Conservation (phyloP, 2,797 vertebrate species). For the Vireo griseus region DNA sequence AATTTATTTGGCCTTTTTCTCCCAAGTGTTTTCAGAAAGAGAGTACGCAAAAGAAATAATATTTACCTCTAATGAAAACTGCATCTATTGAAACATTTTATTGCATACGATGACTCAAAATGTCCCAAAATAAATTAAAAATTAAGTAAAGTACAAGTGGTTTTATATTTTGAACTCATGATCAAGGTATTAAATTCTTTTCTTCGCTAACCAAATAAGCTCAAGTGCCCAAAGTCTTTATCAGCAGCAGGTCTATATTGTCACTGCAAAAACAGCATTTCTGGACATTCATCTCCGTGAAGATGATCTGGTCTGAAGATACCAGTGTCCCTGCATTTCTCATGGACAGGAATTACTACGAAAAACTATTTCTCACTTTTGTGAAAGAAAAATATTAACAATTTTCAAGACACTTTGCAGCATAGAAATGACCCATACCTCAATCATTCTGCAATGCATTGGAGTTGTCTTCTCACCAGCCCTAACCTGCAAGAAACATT, state of each 20-base stretch:
- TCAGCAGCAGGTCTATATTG: neutral
- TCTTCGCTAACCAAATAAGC: rapidly evolving
- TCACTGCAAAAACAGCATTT: neutral
- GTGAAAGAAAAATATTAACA: neutral
- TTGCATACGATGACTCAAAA: neutral
- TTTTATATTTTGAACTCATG: neutral
- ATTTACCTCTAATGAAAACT: neutral
- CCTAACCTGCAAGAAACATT: neutral
- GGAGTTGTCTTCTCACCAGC: neutral
- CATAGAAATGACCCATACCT: neutral
- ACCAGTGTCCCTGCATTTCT: neutral
- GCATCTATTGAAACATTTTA: neutral
- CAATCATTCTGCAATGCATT: neutral
- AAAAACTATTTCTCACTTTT: neutral
- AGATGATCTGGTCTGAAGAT: too few species aligned
- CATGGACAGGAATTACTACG: neutral
- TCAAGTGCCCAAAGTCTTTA: neutral
- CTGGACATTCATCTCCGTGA: neutral
- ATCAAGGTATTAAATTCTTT: neutral
- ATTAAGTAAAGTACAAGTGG: neutral
- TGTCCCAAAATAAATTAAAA: neutral
- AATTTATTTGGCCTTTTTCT: neutral
- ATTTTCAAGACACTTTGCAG: neutral
- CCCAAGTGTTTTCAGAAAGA: neutral
- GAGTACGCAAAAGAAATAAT: neutral